Evolutionary conservation across 2,888 invertebrate genomes (phyloP), one percentile per base, ranked within the genome.

Genomic region (Proisotoma minuta): DNA sequence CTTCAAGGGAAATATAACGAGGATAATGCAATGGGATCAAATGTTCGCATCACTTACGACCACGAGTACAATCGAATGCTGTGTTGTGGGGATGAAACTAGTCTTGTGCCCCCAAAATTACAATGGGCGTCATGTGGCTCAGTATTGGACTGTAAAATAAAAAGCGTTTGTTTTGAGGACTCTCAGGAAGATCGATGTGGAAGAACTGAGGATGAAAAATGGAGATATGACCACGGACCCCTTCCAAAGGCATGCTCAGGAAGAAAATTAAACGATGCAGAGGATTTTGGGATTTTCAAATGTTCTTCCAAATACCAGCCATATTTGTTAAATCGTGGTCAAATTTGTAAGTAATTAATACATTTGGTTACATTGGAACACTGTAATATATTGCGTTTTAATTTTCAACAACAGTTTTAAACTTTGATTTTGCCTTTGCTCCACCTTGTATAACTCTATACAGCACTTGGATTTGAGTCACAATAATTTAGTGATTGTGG

Each of bases 121-220:
- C 63, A 60, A 58, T 71, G 67, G 67, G 71, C 69, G 1, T 69
- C 67, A n/a, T 71, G 71, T 43, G 67, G 62, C 2, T 71, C 71
- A 0, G 64, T 71, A 8, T 47, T 69, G n/a, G 71, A 71, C 29
- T 71, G 71, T 29, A 67, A 71, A 40, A 63, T 71, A 22, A 71
- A 71, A 59, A 69, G 69, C 24, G 71, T 66, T 22, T 71, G 71
- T 40, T 71, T 71, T 48, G 66, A 69, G 51, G n/a, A n/a, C n/a
- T n/a, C n/a, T n/a, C n/a, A n/a, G n/a, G 71, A 71, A 26, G 66
- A 69, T 22, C 49, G 65, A 50, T 71, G 71, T 51, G 71, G 65
- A 15, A 57, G 57, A 8, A 60, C 60, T 23, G 66, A 67, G 8
- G 20, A 4, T 49, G 24, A 8, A 5, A 20, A 3, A 22, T 5